Percentiles rank a stretch among this genome's conserved stretches.
Evolutionary conservation across 1,140 invertebrate genomes (phyloP).

Genomic region (Pseudomyrmex flavicornis): DNA sequence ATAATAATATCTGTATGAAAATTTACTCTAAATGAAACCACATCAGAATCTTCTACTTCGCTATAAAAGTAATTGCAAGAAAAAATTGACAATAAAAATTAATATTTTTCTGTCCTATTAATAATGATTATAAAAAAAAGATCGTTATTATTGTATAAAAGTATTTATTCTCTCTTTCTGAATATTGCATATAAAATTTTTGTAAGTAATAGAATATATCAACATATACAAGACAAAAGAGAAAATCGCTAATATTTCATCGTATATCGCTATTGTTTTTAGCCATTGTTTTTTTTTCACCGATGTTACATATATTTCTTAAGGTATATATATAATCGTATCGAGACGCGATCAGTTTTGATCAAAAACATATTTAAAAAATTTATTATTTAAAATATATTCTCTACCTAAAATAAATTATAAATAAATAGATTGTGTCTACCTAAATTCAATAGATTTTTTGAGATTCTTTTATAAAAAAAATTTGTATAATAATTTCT

Average conservation of each 20-base stretch:
- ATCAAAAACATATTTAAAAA: constrained; percentile 53
- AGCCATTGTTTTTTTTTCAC: constrained; percentile 46
- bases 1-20: constrained; percentile 12
- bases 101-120: constrained; percentile 12
- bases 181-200: constrained; percentile 76
- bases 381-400: constrained; percentile 82
- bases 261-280: constrained; percentile 57
- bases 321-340: neutral
- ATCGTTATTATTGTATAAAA: constrained; percentile 69
- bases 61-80: neutral
- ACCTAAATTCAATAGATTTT: constrained; percentile 84
- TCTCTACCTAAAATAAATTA: constrained; percentile 85
- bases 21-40: constrained; percentile 9
- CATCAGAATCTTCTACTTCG: no score
- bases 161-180: constrained; percentile 73
- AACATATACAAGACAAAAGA: constrained; percentile 48
- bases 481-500: constrained; percentile 72
- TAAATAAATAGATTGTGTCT: constrained; percentile 85
- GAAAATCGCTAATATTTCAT: constrained; percentile 63
- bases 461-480: constrained; percentile 76
- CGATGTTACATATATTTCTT: constrained; percentile 47
- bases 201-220: constrained; percentile 72
- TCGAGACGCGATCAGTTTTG: constrained; percentile 46
- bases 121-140: constrained; percentile 64
- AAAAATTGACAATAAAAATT: constrained; percentile 1